Evolutionary conservation across 2,113 vertebrate genomes (phyloP).

Genomic region (Myxocyprinus asiaticus): DNA sequence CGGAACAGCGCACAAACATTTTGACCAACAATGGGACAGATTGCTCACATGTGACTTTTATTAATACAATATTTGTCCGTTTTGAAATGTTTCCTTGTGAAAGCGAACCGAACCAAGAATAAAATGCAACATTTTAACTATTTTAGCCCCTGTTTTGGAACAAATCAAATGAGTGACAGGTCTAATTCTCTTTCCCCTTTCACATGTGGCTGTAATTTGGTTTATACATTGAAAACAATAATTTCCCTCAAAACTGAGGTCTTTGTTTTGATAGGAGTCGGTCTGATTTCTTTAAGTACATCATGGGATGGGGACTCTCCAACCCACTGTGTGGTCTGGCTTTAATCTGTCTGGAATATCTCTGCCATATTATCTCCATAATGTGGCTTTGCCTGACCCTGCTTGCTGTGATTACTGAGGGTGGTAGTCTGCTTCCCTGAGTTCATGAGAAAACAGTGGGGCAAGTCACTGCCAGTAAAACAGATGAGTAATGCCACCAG

Average conservation of each 20-base stretch:
- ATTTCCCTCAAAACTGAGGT: not conserved
- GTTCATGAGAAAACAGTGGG: not conserved
- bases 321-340: conserved; percentile 5
- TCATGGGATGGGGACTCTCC: not conserved
- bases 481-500: conserved; percentile 26
- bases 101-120: too few species aligned
- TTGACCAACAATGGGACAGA: too few species aligned
- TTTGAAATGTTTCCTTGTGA: too few species aligned
- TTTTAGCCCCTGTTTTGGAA: too few species aligned
- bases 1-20: too few species aligned
- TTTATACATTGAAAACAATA: too few species aligned
- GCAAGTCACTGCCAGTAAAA: not conserved
- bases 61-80: too few species aligned
- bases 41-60: too few species aligned
- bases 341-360: conserved; percentile 47
- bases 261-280: conserved; percentile 1
- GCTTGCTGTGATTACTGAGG: conserved; percentile 26
- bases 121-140: too few species aligned
- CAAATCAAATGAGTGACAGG: too few species aligned
- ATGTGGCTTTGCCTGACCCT: conserved; percentile 7
- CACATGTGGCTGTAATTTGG: too few species aligned
- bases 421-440: conserved; percentile 7
- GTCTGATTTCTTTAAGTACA: conserved; percentile 36
- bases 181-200: too few species aligned
- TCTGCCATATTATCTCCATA: conserved; percentile 20